Evolutionary conservation across 2,888 invertebrate genomes (phyloP), one percentile per base, ranked within the genome.

Genomic region (Microchrysa polita): DNA sequence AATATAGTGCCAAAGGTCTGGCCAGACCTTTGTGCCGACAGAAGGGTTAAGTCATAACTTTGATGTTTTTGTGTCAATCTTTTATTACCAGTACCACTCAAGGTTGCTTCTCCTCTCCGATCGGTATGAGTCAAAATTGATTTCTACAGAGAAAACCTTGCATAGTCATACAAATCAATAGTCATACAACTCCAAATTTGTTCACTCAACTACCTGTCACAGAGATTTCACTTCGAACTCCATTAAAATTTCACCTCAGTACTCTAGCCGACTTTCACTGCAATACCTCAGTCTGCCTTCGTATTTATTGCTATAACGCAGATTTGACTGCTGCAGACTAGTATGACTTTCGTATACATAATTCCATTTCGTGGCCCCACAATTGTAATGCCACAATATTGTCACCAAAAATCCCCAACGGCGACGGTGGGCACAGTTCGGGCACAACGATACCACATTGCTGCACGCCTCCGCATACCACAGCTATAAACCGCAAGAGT

Each of bases 401-500:
- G 48, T 48, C 22, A 55, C 55, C 55, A 14, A n/a, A 14, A 52
- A n/a, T n/a, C 14, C 18, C 55, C n/a, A n/a, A n/a, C n/a, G n/a
- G n/a, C n/a, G n/a, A n/a, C n/a, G n/a, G n/a, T n/a, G n/a, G n/a
- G n/a, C n/a, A n/a, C n/a, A n/a, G n/a, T n/a, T n/a, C 14, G 10
- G 18, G 10, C 18, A 5, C 55, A 20, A 55, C 55, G 18, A 55
- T 60, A 14, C 63, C 18, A 18, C 63, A 63, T 42, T 18, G 16
- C 12, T 40, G 18, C 55, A 57, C 22, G 27, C 55, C 18, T 57
- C 55, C 10, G 2, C 20, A n/a, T n/a, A 57, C 67, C 67, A 16
- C 67, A 67, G 22, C 40, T 22, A n/a, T 22, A 16, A 16, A 55
- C 67, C 52, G 34, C 34, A 53, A 67, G 53, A 65, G 40, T 55